phyloP scores from a whole-genome alignment of 1,140 invertebrate genomes.

The Heterodera carotae region DNA sequence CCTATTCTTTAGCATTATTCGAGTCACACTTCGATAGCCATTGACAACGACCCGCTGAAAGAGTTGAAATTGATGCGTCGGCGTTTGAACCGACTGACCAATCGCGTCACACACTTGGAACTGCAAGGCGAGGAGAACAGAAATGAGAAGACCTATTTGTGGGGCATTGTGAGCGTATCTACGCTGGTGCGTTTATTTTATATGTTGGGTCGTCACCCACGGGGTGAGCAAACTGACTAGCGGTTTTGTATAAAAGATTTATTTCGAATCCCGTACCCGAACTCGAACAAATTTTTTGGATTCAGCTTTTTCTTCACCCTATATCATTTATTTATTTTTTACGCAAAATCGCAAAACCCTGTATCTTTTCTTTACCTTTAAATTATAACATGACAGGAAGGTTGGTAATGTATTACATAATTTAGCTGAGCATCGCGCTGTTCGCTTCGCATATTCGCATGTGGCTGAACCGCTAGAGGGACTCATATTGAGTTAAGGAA shows the following conservation, averaged over 20 bases:
- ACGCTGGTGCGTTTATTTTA: not conserved
- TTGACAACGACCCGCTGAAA: conserved; percentile 18
- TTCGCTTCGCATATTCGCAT: not conserved
- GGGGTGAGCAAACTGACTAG: not conserved
- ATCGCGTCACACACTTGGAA: conserved; percentile 10
- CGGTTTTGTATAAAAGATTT: no score
- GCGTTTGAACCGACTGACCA: conserved; percentile 3
- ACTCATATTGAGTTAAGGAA: no score
- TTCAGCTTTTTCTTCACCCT: no score
- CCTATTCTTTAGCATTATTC: conserved; percentile 5
- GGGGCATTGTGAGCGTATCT: not conserved
- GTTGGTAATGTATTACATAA: no score
- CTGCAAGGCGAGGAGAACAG: not conserved
- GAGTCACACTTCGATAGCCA: conserved; percentile 24
- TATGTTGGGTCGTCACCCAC: no score
- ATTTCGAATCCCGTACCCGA: no score
- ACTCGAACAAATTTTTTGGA: no score
- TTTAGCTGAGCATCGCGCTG: not conserved
- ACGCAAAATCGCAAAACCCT: no score
- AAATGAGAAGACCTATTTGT: not conserved
- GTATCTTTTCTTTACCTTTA: no score
- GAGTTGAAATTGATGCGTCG: conserved; percentile 23
- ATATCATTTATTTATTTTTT: not conserved
- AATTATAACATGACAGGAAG: no score
- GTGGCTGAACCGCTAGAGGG: not conserved